phyloP scores from a whole-genome alignment of 2,797 vertebrate species.

The Lithobates pipiens region DNA sequence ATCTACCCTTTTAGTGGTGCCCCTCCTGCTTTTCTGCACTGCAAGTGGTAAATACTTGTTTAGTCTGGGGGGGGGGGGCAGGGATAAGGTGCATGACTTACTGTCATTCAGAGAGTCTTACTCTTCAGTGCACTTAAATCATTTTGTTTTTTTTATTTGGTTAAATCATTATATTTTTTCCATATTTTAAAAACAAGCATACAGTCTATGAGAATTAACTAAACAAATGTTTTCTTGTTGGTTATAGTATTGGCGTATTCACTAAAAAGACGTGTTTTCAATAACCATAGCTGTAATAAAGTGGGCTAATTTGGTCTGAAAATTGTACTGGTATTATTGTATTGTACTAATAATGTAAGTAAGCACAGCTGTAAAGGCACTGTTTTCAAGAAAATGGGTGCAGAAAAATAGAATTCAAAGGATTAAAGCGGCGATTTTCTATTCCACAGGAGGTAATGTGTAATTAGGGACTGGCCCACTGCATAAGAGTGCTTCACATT shows the following conservation, averaged over 20 bases:
- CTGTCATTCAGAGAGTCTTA: too few species aligned
- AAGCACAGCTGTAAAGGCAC: constrained; percentile 24
- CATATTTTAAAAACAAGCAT: too few species aligned
- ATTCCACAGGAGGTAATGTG: constrained; percentile 18
- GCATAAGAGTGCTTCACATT: neutral
- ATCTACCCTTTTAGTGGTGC: too few species aligned
- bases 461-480: constrained; percentile 26
- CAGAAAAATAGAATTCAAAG: constrained; percentile 15
- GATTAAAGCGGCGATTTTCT: constrained; percentile 31
- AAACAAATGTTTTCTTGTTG: neutral
- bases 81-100: too few species aligned
- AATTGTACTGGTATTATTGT: neutral
- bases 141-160: too few species aligned
- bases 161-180: too few species aligned
- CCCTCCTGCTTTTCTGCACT: too few species aligned
- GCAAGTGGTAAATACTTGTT: too few species aligned
- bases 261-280: neutral
- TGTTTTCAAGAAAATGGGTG: constrained; percentile 18
- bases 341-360: constrained; percentile 30
- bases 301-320: constrained; percentile 10
- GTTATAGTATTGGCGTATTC: neutral
- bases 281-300: too few species aligned
- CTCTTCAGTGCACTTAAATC: too few species aligned
- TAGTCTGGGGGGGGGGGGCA: too few species aligned
- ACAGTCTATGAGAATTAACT: neutral